These are phyloP conservation scores for Rhynchopsitta pachyrhyncha DNA, from an alignment of 2,113 vertebrate species.

Conservation along the genomic window DNA sequence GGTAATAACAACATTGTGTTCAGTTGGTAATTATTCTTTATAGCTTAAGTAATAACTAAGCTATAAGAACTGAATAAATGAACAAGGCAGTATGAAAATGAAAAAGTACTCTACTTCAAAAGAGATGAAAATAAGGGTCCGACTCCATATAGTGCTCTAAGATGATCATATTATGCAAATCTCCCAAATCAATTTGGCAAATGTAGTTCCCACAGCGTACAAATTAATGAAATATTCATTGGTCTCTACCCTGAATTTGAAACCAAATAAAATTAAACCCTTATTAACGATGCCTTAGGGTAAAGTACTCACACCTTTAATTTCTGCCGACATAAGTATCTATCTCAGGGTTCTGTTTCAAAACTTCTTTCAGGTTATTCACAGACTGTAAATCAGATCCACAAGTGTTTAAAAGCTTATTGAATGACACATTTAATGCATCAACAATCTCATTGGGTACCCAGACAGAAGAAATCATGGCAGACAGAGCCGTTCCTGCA, in stretches of 20 bases:
- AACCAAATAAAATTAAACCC: slow-evolving; percentile 43
- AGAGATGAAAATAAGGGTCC: neutral
- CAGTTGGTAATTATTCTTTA: neutral
- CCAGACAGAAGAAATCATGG: slow-evolving; percentile 16
- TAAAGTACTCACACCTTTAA: neutral
- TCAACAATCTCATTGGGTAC: neutral
- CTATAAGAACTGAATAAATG: neutral
- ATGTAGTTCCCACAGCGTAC: neutral
- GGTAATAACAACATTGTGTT: neutral
- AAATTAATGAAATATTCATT: slow-evolving; percentile 54
- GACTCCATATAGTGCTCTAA: neutral
- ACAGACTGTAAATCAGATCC: slow-evolving; percentile 6
- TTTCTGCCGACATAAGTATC: slow-evolving; percentile 34
- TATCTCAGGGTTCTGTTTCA: slow-evolving; percentile 10
- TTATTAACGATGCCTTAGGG: neutral
- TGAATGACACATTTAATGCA: neutral
- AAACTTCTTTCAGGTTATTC: slow-evolving; percentile 10
- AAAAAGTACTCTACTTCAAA: neutral
- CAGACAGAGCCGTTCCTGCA: neutral
- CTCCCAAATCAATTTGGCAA: neutral
- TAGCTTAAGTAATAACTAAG: neutral
- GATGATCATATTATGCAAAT: slow-evolving; percentile 24
- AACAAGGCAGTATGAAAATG: neutral
- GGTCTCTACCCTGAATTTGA: slow-evolving; percentile 9
- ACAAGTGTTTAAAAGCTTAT: neutral